Evolutionary conservation across 2,797 vertebrate genomes (phyloP), one percentile per base, ranked within the genome.

Genomic region (Poliocrania exsul): DNA sequence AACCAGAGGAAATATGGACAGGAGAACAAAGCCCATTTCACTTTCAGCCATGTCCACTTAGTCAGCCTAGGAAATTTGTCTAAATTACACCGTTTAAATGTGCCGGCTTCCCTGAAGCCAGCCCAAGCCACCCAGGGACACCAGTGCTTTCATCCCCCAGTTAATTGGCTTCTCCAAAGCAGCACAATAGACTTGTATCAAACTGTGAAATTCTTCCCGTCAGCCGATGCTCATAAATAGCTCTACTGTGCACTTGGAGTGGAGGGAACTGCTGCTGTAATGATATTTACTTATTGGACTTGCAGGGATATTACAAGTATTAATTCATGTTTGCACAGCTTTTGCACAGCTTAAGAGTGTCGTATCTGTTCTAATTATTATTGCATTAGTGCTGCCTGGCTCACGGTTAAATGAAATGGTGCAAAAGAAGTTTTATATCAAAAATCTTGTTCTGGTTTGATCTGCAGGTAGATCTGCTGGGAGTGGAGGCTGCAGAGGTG

Each of bases 161-260:
- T 91, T 91, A 96, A 95, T 91, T 93, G 74, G 62, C 85, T 93
- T 81, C 85, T 86, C 82, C 80, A 90, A 86, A 94, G 93, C 88
- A 57, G 74, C 86, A 95, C 93, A 96, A 87, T 87, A 46, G 86
- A 69, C 85, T 81, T 56, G 40, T 56, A 67, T 93, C 75, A 96
- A 95, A 91, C 77, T 77, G 85, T 0, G 26, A 88, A 87, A 86
- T 93, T 87, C 74, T 72, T 88, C 75, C 74, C 2, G 0, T 89
- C 88, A 79, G 79, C 72, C 0, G 5, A 65, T 21, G 81, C 77
- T 92, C 74, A 42, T 37, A 90, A 94, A 87, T 67, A 92, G 81
- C 84, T 93, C 56, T 66, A 37, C 84, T 66, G 51, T 16, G 54
- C 51, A 28, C 50, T 77, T 40, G 54, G 50, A 75, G 79, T 35